phyloP scores from a whole-genome alignment of 2,113 vertebrate genomes.

The Rhynchomys soricoides region DNA sequence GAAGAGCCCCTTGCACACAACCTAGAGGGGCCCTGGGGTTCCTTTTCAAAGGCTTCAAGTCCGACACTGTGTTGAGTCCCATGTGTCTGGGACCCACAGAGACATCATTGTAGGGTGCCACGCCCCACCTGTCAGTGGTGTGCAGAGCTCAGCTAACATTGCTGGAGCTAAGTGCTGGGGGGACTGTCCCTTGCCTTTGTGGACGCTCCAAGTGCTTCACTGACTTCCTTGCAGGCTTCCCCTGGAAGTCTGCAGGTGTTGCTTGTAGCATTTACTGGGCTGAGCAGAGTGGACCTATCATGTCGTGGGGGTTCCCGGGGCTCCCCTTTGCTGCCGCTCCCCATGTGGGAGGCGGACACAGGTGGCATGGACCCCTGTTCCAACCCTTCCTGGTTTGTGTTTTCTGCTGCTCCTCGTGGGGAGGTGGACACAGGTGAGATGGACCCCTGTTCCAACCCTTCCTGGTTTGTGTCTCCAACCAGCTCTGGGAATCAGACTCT shows the following conservation, averaged over 20 bases:
- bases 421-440: accelerated
- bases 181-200: accelerated
- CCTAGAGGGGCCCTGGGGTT: too few species aligned
- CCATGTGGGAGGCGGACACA: accelerated
- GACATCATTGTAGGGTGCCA: accelerated
- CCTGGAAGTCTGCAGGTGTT: accelerated
- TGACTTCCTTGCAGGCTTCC: accelerated
- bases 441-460: accelerated
- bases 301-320: accelerated
- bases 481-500: conserved; percentile 85
- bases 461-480: not conserved
- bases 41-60: accelerated
- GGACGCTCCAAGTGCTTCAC: not conserved
- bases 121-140: accelerated
- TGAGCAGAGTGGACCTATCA: accelerated
- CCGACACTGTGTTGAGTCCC: not conserved
- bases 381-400: accelerated
- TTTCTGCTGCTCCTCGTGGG: accelerated
- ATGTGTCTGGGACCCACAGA: not conserved
- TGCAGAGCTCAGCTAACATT: not conserved
- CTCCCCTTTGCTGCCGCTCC: too few species aligned
- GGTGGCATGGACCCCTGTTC: accelerated
- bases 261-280: not conserved
- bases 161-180: not conserved
- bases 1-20: not conserved